phyloP scores from a whole-genome alignment of 2,113 vertebrate genomes.

The Morone saxatilis region DNA sequence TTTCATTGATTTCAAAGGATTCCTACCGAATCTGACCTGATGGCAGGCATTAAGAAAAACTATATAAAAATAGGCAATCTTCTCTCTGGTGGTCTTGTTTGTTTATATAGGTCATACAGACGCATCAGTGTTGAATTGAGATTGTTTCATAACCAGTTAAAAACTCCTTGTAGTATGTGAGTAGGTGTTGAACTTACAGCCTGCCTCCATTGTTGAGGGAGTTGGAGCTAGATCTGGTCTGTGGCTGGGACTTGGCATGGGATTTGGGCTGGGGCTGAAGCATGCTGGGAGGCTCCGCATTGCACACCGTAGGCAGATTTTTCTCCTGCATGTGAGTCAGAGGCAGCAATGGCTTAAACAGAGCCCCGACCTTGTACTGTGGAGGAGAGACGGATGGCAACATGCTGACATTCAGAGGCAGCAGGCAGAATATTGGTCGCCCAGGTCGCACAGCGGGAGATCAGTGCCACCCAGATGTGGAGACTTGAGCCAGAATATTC shows the following conservation, averaged over 20 bases:
- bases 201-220: conserved; percentile 93
- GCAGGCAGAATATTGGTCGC: conserved; percentile 75
- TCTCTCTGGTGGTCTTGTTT: too few relatives aligned
- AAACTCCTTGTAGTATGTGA: too few relatives aligned
- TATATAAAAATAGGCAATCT: too few relatives aligned
- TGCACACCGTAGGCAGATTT: conserved; percentile 82
- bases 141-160: too few relatives aligned
- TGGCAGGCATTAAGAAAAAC: too few relatives aligned
- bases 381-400: conserved; percentile 68
- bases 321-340: conserved; percentile 87
- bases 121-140: too few relatives aligned
- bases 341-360: conserved; percentile 85
- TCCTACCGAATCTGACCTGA: too few relatives aligned
- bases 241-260: conserved; percentile 82
- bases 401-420: conserved; percentile 73
- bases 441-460: conserved; percentile 33
- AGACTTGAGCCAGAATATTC: conserved; percentile 72
- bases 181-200: conserved; percentile 84
- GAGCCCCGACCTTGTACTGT: conserved; percentile 83
- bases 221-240: conserved; percentile 86
- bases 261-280: conserved; percentile 84
- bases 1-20: too few relatives aligned
- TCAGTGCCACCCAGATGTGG: conserved; percentile 4
- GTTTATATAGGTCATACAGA: too few relatives aligned
- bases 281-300: conserved; percentile 86